Evolutionary conservation across 2,888 invertebrate species (phyloP).

Genomic region (Anoncus sp.): DNA sequence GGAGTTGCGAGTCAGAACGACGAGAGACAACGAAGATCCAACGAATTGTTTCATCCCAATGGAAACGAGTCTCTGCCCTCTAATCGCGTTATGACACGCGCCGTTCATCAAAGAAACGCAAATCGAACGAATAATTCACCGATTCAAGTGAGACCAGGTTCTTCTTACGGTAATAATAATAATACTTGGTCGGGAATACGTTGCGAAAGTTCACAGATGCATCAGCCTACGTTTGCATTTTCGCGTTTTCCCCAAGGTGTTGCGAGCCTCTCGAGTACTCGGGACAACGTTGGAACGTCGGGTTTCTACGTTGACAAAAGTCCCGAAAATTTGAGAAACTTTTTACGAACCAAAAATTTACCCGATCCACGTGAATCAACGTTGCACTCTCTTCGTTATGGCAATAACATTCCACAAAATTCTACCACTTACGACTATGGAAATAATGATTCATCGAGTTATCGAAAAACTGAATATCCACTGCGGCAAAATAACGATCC

Average conservation of each 20-base stretch:
- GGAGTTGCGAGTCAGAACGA: conserved; percentile 75
- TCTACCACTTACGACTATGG: conserved; percentile 15
- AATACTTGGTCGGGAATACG: conserved; percentile 23
- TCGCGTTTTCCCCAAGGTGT: conserved; percentile 21
- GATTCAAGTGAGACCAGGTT: conserved; percentile 19
- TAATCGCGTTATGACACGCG: neutral
- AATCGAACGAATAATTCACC: conserved; percentile 1
- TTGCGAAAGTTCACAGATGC: conserved; percentile 17
- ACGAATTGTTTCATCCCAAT: neutral
- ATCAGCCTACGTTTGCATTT: conserved; percentile 15
- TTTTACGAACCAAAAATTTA: neutral
- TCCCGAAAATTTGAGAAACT: neutral
- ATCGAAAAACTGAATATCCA: neutral
- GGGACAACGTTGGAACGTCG: neutral
- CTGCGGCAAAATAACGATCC: neutral
- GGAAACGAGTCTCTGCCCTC: conserved; percentile 2
- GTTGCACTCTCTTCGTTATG: neutral
- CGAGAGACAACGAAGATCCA: conserved; percentile 53
- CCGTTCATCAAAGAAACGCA: neutral
- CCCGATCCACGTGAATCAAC: conserved; percentile 5
- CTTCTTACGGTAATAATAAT: conserved; percentile 17
- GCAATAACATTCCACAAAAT: neutral
- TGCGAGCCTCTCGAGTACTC: neutral
- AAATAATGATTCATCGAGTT: neutral
- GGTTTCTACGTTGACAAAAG: neutral